Base-by-base conservation (phyloP, 2,888 invertebrate genomes). In the Macrophya annulata region DNA sequence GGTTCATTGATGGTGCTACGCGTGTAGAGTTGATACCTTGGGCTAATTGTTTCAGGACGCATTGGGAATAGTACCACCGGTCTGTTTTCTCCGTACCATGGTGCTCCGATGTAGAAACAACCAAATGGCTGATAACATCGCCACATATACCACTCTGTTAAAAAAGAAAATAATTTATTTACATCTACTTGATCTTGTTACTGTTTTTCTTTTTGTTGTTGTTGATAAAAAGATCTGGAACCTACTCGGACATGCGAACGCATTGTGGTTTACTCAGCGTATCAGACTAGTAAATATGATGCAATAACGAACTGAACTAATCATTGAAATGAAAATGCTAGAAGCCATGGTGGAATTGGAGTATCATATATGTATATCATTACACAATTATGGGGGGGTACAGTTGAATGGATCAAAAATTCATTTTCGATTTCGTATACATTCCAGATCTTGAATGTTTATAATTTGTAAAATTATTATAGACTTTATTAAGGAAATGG, bases 61-160 rank as follows among this genome's bases (percentile, higher is more conserved):
- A 96, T 96, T 0, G 98, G 98, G 92, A 97, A 97, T 72, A 96
- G 95, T 88, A 97, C 97, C 84, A 98, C 96, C 37, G 98, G 98
- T 43, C 98, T 95, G 85, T 96, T 95, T 88, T 96, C 96, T 0
- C 97, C 96, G 0, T 95, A 96, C 98, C 98, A 98, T 0, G 97
- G 97, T 48, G 96, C 95, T 17, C 95, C 95, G 86, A 97, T 95
- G 81, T 97, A 96, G 92, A 97, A 98, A 91, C 98, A 98, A 4
- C 98, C 98, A 89, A 96, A 97, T 0, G 95, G 95, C 0, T 96
- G 96, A 92, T 96, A 98, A 92, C 98, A 98, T 89, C 96, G 95
- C 93, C 93, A 93, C 92, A 93, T 92, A 87, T 91, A 91, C 93
- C 93, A 93, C 86, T 92, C 93, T 93, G 84, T 59, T 88, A 88